Percentiles rank a stretch among this genome's conserved stretches.
These are phyloP conservation scores for Prostheceraeus crozeri DNA, from an alignment of 2,888 invertebrate genomes.

Conservation along the genomic window DNA sequence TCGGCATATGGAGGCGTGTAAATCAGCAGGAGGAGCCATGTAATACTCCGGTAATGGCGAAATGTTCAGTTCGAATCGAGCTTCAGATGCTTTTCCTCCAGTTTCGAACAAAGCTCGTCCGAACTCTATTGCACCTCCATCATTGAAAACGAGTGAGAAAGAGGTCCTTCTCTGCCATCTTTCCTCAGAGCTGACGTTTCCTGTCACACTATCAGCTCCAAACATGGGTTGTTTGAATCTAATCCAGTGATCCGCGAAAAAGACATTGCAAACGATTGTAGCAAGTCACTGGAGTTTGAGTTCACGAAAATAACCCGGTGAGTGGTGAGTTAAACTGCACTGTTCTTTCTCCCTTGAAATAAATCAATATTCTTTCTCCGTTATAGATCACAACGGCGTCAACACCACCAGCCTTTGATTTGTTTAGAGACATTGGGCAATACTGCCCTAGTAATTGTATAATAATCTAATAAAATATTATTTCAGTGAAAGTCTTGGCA, in stretches of 20 bases:
- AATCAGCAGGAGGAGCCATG: constrained; percentile 1
- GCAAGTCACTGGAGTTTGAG: background rate
- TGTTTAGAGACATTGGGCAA: too few relatives aligned
- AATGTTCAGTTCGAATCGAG: too few relatives aligned
- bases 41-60: constrained; percentile 16
- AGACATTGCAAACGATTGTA: constrained; percentile 23
- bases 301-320: constrained; percentile 23
- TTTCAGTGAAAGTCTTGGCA: too few relatives aligned
- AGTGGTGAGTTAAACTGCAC: constrained; percentile 28
- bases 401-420: too few relatives aligned
- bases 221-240: constrained; percentile 29
- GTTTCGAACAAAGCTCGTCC: constrained; percentile 22
- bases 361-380: too few relatives aligned
- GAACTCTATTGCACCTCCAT: constrained; percentile 27
- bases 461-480: too few relatives aligned
- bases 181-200: constrained; percentile 20
- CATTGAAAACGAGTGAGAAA: constrained; percentile 9
- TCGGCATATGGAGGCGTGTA: constrained; percentile 17
- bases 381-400: too few relatives aligned
- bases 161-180: background rate
- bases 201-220: constrained; percentile 23
- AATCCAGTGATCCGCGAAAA: constrained; percentile 10
- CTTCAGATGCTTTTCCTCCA: constrained; percentile 21
- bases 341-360: constrained; percentile 2
- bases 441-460: too few relatives aligned